A percentile compares a stretch with the other conserved stretches of the same genome.
Evolutionary conservation across 2,888 invertebrate genomes (phyloP).

Genomic region (Noctua pronuba): DNA sequence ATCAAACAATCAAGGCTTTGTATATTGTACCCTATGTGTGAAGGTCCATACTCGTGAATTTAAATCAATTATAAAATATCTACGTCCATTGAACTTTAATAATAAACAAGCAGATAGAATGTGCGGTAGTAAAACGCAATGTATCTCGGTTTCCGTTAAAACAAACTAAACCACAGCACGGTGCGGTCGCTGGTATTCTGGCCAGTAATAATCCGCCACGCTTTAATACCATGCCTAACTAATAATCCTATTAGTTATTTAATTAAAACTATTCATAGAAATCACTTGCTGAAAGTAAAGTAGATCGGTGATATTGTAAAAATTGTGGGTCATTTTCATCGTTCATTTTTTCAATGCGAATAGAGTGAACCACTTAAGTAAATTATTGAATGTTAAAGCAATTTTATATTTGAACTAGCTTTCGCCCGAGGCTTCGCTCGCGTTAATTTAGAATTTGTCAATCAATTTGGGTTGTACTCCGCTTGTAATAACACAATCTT

Average conservation of each 20-base stretch:
- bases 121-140: conserved; percentile 31
- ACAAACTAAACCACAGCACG: conserved; percentile 52
- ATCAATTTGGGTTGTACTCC: no score
- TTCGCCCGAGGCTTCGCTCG: no score
- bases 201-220: conserved; percentile 37
- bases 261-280: background rate
- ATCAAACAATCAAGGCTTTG: background rate
- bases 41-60: background rate
- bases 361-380: background rate
- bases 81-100: conserved; percentile 5
- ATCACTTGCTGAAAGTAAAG: background rate
- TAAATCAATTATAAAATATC: background rate
- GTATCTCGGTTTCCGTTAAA: conserved; percentile 61
- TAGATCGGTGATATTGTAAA: background rate
- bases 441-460: no score
- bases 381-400: background rate
- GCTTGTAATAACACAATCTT: no score
- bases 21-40: background rate
- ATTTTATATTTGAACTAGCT: no score
- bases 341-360: background rate
- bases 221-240: conserved; percentile 21
- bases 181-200: conserved; percentile 50
- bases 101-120: conserved; percentile 24
- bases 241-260: conserved; percentile 21
- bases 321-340: no score